These are phyloP conservation scores for Holothuria leucospilota DNA, from an alignment of 53 echinoderm and acorn worm species.

Conservation along the genomic window DNA sequence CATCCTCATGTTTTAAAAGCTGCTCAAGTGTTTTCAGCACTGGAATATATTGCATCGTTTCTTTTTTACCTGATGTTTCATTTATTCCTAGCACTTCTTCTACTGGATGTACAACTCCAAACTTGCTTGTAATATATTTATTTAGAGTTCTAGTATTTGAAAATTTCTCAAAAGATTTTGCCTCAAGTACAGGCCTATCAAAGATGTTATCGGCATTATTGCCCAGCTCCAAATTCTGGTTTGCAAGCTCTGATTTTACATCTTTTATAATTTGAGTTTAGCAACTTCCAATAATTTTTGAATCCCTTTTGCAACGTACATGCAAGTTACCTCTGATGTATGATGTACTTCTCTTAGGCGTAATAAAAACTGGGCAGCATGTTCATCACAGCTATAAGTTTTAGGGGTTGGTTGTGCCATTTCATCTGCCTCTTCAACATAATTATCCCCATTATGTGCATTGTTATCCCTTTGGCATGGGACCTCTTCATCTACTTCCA, in stretches of 20 bases:
- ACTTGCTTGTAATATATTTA: constrained; percentile 2
- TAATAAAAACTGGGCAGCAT: constrained; percentile 24
- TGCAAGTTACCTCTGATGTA: not conserved
- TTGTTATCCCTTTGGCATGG: constrained; percentile 4
- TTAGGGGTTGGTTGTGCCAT: not conserved
- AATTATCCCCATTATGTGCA: not conserved
- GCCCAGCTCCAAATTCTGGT: not conserved
- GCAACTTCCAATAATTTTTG: not conserved
- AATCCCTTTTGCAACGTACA: not conserved
- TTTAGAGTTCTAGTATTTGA: constrained; percentile 1
- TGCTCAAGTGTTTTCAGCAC: not conserved
- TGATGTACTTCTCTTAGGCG: constrained; percentile 14
- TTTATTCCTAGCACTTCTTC: constrained; percentile 16
- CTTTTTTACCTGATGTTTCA: not conserved
- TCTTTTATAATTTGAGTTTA: not conserved
- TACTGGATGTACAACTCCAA: not conserved
- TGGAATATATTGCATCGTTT: not conserved
- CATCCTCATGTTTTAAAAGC: constrained; percentile 30
- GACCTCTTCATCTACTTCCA: constrained; percentile 1
- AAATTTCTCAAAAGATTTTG: constrained; percentile 1
- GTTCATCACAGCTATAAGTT: not conserved
- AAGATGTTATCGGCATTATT: not conserved
- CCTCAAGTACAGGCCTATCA: not conserved
- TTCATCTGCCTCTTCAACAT: not conserved
- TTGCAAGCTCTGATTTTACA: constrained; percentile 8